Conservation (phyloP, 2,113 vertebrate genomes). For the Grammomys surdaster region DNA sequence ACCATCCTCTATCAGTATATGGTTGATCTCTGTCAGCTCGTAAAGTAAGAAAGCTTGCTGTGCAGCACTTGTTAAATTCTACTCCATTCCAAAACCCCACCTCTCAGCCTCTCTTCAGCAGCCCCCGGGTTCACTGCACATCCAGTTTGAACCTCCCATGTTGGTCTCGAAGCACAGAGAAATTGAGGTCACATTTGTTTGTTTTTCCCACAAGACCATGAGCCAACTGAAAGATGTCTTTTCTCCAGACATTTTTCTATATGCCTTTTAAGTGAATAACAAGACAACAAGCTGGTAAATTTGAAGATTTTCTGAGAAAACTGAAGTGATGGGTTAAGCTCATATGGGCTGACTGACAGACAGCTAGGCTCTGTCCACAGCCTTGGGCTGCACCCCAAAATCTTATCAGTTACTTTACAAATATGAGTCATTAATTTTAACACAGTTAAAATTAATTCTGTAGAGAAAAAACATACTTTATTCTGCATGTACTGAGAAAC, state of each 20-base stretch:
- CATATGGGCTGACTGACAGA: not conserved
- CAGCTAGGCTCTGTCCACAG: not conserved
- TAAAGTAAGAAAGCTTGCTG: slow-evolving; percentile 3
- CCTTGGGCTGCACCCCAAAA: not conserved
- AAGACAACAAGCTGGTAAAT: not conserved
- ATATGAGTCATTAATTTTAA: not conserved
- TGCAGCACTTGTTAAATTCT: not conserved
- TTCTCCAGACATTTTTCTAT: not conserved
- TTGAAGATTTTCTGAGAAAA: not conserved
- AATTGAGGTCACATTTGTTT: not conserved
- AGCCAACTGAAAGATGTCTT: not conserved
- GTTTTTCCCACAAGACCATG: not conserved
- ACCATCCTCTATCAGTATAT: not conserved
- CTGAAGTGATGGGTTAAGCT: not conserved
- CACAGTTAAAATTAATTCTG: not conserved
- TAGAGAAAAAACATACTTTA: not conserved
- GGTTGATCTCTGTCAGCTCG: not conserved
- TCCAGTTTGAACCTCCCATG: rapidly evolving
- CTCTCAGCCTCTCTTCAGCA: not conserved
- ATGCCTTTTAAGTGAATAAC: not conserved
- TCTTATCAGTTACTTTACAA: not conserved
- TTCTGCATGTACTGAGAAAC: not conserved
- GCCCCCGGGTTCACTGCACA: no score
- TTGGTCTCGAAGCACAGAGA: not conserved
- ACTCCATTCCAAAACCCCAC: not conserved